Percentiles rank a stretch among this genome's conserved stretches.
Evolutionary conservation across 2,797 vertebrate species (phyloP).

Genomic region (Xiphophorus birchmanni): DNA sequence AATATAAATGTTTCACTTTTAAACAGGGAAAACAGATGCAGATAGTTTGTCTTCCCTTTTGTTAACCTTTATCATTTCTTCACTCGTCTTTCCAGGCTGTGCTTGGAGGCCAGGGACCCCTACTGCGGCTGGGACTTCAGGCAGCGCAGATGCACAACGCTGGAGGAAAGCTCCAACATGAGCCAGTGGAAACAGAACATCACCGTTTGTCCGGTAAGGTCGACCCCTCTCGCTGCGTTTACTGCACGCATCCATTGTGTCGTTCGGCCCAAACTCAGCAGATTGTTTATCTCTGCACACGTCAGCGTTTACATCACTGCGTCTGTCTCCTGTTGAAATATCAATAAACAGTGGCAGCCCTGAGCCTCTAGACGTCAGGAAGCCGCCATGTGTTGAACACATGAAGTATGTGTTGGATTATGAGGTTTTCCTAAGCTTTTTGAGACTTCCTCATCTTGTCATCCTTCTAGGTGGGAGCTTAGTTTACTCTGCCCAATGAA

Average conservation of each 20-base stretch:
- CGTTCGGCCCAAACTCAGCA: neutral
- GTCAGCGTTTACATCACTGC: neutral
- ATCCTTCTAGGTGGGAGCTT: neutral
- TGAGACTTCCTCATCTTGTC: neutral
- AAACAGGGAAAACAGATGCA: no score
- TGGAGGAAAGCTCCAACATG: constrained; percentile 98
- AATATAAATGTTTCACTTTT: neutral
- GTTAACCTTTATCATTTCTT: neutral
- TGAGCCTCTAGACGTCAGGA: neutral
- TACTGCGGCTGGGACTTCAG: constrained; percentile 97
- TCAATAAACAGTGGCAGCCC: neutral
- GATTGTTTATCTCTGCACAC: neutral
- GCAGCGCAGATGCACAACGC: constrained; percentile 91
- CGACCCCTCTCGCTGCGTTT: neutral
- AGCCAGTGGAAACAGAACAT: constrained; percentile 99
- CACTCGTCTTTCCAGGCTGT: constrained; percentile 78
- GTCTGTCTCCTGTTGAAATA: neutral
- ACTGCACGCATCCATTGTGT: neutral
- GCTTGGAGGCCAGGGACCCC: constrained; percentile 93
- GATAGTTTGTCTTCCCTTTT: neutral
- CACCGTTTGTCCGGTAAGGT: constrained; percentile 91
- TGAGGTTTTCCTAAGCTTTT: neutral
- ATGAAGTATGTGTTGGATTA: neutral
- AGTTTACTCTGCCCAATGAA: neutral
- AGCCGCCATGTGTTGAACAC: neutral